Conservation (phyloP, 2,113 vertebrate species). For the Eulemur macaco region DNA sequence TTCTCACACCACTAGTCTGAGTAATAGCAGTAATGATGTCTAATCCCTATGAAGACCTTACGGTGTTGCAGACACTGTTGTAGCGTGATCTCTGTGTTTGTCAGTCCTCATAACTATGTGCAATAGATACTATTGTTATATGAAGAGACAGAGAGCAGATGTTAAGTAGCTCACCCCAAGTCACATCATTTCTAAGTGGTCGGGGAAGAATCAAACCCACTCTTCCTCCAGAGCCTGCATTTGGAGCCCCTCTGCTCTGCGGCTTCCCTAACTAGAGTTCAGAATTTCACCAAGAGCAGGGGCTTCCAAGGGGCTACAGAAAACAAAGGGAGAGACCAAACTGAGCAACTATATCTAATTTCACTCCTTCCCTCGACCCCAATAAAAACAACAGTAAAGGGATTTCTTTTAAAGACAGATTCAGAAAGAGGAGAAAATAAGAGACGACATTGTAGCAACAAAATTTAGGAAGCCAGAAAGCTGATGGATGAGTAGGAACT, state of each 20-base stretch:
- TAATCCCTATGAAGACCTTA: background rate
- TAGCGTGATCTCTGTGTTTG: background rate
- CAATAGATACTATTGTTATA: background rate
- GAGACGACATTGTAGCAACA: background rate
- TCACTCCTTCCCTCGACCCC: background rate
- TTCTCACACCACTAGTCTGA: background rate
- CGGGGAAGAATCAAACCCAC: background rate
- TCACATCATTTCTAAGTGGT: background rate
- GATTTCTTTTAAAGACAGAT: conserved; percentile 36
- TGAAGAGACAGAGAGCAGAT: background rate
- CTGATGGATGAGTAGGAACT: background rate
- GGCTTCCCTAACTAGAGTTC: background rate
- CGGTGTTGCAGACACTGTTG: background rate
- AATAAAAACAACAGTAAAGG: background rate
- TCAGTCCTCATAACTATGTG: background rate
- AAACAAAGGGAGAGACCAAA: background rate
- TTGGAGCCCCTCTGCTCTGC: background rate
- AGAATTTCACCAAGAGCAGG: background rate
- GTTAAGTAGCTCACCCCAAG: background rate
- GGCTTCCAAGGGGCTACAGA: background rate
- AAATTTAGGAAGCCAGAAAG: background rate
- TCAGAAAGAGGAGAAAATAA: background rate
- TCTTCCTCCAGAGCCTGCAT: background rate
- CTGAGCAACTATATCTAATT: background rate
- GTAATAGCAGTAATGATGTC: background rate